A percentile compares a stretch with the other conserved stretches of the same genome.
Conservation (phyloP, 1,140 invertebrate genomes). For the Anthonomus grandis region DNA sequence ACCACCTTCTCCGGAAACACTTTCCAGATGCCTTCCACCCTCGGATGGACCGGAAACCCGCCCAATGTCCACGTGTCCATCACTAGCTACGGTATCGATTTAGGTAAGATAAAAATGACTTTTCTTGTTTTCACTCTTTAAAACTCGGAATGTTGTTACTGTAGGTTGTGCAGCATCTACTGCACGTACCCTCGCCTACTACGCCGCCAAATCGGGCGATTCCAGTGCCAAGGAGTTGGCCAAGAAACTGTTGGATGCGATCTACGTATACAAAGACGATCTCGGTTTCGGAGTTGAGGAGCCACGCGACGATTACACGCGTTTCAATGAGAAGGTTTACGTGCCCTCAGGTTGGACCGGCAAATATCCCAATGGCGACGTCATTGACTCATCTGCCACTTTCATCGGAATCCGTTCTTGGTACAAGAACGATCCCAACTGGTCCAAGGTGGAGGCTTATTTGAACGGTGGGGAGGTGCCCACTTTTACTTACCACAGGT, state of each 20-base stretch:
- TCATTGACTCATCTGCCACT: conserved; percentile 27
- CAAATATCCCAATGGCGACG: conserved; percentile 29
- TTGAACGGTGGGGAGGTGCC: conserved; percentile 24
- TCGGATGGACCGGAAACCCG: conserved; percentile 23
- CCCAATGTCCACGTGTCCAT: conserved; percentile 23
- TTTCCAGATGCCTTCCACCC: conserved; percentile 16
- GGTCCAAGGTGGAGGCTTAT: conserved; percentile 23
- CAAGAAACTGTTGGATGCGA: conserved; percentile 26
- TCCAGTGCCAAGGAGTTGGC: conserved; percentile 16
- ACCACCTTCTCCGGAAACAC: conserved; percentile 15
- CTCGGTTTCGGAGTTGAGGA: conserved; percentile 18
- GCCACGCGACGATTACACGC: conserved; percentile 13
- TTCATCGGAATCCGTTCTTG: conserved; percentile 28
- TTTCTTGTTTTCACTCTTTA: not conserved
- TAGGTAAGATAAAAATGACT: conserved; percentile 2
- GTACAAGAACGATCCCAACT: conserved; percentile 29
- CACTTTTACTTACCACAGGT: conserved; percentile 24
- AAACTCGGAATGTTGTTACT: not conserved
- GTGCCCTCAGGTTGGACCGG: conserved; percentile 28
- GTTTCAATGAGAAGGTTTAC: conserved; percentile 23
- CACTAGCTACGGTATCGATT: conserved; percentile 13
- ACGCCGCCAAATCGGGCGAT: conserved; percentile 28
- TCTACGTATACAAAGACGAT: conserved; percentile 20
- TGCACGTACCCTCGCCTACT: conserved; percentile 26
- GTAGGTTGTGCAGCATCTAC: conserved; percentile 19